Conservation (phyloP, 1,140 invertebrate genomes). For the Lysiphlebus fabarum region DNA sequence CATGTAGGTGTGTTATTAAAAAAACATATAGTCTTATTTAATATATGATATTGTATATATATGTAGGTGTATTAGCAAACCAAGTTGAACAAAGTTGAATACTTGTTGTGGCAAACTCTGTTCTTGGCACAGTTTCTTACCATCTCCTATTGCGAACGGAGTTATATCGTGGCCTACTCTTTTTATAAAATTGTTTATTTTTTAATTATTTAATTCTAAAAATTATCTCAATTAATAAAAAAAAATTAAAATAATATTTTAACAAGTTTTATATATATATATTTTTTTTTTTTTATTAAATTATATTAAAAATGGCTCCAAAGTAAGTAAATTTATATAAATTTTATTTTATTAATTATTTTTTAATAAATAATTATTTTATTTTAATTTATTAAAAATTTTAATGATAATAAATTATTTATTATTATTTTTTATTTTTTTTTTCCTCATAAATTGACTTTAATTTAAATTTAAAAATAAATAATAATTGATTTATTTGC, state of each 20-base stretch:
- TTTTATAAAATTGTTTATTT: not conserved
- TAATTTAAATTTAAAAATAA: too few species aligned
- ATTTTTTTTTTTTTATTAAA: not conserved
- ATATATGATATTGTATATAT: not conserved
- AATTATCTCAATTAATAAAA: not conserved
- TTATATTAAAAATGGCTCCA: too few species aligned
- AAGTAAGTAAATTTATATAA: too few species aligned
- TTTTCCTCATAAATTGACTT: too few species aligned
- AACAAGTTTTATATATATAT: conserved; percentile 2
- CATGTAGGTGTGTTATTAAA: too few species aligned
- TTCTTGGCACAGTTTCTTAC: conserved; percentile 50
- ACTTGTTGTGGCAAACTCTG: conserved; percentile 26
- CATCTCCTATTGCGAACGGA: conserved; percentile 44
- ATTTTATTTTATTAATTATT: too few species aligned
- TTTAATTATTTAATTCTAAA: conserved; percentile 6
- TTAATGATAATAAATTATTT: too few species aligned
- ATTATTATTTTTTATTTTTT: too few species aligned
- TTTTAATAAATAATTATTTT: too few species aligned
- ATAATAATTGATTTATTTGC: too few species aligned
- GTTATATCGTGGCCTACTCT: conserved; percentile 29
- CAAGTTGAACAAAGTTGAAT: conserved; percentile 23
- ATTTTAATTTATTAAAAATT: too few species aligned
- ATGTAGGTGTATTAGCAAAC: conserved; percentile 7
- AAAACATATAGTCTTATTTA: too few species aligned
- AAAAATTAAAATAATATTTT: not conserved